Conservation (phyloP, 2,113 vertebrate species). For the Neogale vison region DNA sequence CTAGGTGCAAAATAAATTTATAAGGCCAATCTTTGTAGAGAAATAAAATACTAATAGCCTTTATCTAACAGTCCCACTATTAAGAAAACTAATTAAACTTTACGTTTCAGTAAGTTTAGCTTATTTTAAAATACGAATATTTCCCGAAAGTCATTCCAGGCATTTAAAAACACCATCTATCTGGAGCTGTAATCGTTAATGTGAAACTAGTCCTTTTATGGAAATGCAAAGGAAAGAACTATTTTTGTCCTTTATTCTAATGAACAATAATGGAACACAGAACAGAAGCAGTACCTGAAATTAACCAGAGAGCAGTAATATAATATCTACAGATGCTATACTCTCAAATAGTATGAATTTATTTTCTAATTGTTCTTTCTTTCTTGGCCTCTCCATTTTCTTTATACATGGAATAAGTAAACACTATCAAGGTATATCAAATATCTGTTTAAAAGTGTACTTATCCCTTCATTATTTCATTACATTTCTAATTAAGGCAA, state of each 20-base stretch:
- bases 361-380: not conserved
- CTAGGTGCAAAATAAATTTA: slow-evolving; percentile 29
- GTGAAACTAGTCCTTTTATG: slow-evolving; percentile 59
- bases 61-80: slow-evolving; percentile 3
- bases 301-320: not conserved
- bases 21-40: not conserved
- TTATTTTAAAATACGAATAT: slow-evolving; percentile 51
- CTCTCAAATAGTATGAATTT: not conserved
- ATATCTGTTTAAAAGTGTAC: not conserved
- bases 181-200: not conserved
- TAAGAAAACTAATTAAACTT: slow-evolving; percentile 37
- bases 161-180: slow-evolving; percentile 53
- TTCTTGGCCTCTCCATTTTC: not conserved
- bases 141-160: not conserved
- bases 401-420: not conserved
- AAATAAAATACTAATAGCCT: slow-evolving; percentile 1
- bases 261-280: slow-evolving; percentile 46
- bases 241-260: slow-evolving; percentile 63
- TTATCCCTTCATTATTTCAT: not conserved
- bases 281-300: not conserved
- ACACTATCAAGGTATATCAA: not conserved
- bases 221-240: slow-evolving; percentile 52
- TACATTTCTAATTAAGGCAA: not conserved
- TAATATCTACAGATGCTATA: not conserved
- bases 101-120: slow-evolving; percentile 33